phyloP scores from a whole-genome alignment of 1,140 invertebrate genomes.

The Gonioctena quinquepunctata region DNA sequence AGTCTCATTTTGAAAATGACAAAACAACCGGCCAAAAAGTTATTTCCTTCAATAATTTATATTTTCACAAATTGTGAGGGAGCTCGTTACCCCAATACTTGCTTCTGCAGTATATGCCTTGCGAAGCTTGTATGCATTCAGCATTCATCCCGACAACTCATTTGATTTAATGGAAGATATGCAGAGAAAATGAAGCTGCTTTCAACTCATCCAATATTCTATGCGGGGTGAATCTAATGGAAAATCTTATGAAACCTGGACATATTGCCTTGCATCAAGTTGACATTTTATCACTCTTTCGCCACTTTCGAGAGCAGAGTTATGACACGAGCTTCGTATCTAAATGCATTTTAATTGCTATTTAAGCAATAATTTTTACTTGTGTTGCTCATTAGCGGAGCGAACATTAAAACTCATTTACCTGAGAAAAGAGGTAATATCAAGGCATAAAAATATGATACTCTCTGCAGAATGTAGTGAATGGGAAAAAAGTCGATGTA shows the following conservation, averaged over 20 bases:
- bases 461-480: constrained; percentile 3
- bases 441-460: constrained; percentile 14
- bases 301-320: neutral
- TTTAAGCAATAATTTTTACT: constrained; percentile 20
- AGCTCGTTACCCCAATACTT: no score
- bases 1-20: no score
- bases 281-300: neutral
- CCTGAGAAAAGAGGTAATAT: constrained; percentile 20
- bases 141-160: no score
- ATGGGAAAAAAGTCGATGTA: constrained; percentile 9
- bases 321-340: constrained; percentile 11
- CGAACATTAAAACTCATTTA: constrained; percentile 20
- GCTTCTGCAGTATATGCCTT: no score
- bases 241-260: neutral
- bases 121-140: no score
- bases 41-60: no score
- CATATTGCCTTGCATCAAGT: neutral
- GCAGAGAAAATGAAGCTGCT: no score
- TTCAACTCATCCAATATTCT: no score
- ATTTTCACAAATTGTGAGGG: no score
- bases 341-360: constrained; percentile 21
- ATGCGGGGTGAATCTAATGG: no score
- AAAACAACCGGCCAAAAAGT: no score
- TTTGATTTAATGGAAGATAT: no score
- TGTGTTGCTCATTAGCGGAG: constrained; percentile 19